phyloP scores from a whole-genome alignment of 1,140 invertebrate species.

The Hyposmocoma kahamanoa region DNA sequence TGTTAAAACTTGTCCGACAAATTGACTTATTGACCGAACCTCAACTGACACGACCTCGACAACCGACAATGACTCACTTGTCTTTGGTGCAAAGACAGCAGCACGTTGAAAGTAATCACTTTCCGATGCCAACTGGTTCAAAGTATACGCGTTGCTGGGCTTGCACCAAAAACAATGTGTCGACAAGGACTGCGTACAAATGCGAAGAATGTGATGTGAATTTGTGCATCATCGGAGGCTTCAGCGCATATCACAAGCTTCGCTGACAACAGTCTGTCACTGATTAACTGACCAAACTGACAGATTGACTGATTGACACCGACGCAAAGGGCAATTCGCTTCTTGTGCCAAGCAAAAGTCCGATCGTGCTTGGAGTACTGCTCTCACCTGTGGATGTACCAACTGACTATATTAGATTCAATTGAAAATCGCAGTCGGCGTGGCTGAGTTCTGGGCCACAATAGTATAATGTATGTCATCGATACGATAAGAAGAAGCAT shows the following conservation, averaged over 20 bases:
- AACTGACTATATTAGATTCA: too few relatives aligned
- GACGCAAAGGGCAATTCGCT: too few relatives aligned
- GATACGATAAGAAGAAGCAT: too few relatives aligned
- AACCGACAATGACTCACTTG: background rate
- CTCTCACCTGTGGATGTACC: too few relatives aligned
- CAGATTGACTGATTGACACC: too few relatives aligned
- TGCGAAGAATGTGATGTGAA: conserved; percentile 4
- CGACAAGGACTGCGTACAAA: background rate
- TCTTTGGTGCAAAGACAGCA: background rate
- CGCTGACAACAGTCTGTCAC: too few relatives aligned
- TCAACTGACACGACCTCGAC: background rate
- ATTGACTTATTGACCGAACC: background rate
- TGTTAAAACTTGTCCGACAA: background rate
- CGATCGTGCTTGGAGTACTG: too few relatives aligned
- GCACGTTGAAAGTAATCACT: background rate
- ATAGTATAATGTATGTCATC: too few relatives aligned
- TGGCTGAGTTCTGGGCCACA: too few relatives aligned
- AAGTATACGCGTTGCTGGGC: background rate
- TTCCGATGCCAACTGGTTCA: background rate
- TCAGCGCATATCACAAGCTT: background rate
- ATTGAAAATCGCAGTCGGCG: too few relatives aligned
- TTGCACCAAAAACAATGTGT: background rate
- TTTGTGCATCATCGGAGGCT: background rate
- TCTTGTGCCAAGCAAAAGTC: too few relatives aligned
- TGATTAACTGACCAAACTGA: too few relatives aligned